Evolutionary conservation across 2,797 vertebrate genomes (phyloP).

Genomic region (Tamandua tetradactyla): DNA sequence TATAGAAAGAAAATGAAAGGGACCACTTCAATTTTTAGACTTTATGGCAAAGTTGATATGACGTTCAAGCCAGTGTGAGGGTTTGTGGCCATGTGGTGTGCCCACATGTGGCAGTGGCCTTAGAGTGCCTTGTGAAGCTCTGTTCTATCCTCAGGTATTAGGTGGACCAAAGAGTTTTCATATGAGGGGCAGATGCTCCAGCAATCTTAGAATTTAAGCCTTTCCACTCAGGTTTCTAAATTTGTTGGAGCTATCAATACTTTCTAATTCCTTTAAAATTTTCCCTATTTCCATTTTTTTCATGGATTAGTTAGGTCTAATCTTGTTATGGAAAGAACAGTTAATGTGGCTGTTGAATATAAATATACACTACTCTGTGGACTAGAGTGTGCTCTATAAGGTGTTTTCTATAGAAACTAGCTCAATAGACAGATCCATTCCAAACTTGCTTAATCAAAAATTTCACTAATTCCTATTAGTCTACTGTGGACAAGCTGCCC

Average conservation of each 20-base stretch:
- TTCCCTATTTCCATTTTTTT: background rate
- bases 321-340: background rate
- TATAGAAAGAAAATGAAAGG: constrained; percentile 67
- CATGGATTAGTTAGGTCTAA: background rate
- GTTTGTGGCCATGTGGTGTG: background rate
- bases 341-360: background rate
- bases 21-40: constrained; percentile 24
- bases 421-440: background rate
- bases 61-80: background rate
- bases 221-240: background rate
- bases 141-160: background rate
- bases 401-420: background rate
- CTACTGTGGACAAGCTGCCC: background rate
- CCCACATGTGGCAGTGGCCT: background rate
- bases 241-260: background rate
- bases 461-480: background rate
- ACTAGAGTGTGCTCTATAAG: background rate
- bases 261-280: constrained; percentile 8
- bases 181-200: background rate
- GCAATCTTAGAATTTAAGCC: background rate
- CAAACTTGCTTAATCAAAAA: background rate
- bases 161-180: background rate
- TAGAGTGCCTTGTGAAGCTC: background rate
- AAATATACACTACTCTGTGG: background rate
- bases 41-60: constrained; percentile 43